Evolutionary conservation across 2,888 invertebrate species (phyloP).

Genomic region (Xanthorhoe designata): DNA sequence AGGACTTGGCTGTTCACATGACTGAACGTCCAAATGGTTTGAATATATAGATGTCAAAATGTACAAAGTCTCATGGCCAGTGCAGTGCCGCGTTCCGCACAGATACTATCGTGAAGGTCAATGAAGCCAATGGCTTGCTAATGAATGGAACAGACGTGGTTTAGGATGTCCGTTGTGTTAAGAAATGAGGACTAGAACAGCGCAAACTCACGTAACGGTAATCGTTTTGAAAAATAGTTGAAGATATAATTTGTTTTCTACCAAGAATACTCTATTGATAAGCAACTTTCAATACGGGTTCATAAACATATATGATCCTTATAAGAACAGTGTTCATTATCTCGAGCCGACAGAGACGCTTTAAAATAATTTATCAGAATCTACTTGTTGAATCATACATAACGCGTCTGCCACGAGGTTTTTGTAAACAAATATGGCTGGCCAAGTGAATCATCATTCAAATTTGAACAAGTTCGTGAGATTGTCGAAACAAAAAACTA

Average conservation of each 20-base stretch:
- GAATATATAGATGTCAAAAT: too few relatives aligned
- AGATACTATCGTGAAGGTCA: constrained; percentile 57
- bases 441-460: constrained; percentile 55
- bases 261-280: too few relatives aligned
- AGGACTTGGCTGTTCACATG: too few relatives aligned
- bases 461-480: constrained; percentile 37
- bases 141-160: constrained; percentile 35
- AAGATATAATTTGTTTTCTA: neutral
- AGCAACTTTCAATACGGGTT: neutral
- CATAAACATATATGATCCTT: constrained; percentile 7
- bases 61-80: too few relatives aligned
- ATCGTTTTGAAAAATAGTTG: neutral
- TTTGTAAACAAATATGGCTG: constrained; percentile 61
- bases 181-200: constrained; percentile 17
- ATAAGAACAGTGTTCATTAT: constrained; percentile 29
- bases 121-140: constrained; percentile 36
- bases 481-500: constrained; percentile 22
- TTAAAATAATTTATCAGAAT: constrained; percentile 36
- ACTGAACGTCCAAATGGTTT: too few relatives aligned
- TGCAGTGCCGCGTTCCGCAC: constrained; percentile 50
- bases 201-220: constrained; percentile 2
- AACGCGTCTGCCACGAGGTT: constrained; percentile 43
- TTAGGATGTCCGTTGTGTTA: constrained; percentile 15
- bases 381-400: constrained; percentile 57
- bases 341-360: constrained; percentile 29